Base-by-base conservation (phyloP, 2,113 vertebrate species). In the Mus spicilegus region DNA sequence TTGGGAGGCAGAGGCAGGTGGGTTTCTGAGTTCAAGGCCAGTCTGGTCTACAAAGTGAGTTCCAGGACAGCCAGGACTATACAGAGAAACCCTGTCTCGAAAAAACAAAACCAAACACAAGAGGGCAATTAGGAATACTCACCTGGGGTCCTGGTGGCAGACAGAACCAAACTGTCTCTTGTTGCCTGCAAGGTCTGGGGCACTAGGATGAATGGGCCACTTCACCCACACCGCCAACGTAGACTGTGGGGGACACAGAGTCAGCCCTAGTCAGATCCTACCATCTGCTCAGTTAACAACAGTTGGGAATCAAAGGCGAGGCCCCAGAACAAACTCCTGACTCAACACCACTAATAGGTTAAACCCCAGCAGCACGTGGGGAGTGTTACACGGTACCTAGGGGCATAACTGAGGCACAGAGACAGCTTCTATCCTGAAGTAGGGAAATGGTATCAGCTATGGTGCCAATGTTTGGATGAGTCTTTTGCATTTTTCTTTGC, bases 71-170 rank as follows among this genome's bases (percentile, higher is more conserved):
- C 49, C 49, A 49, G 49, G 49, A 7, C 49, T 49, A 49, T 49
- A 49, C 49, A 49, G 49, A 49, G 49, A 49, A 49, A 49, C 7
- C 49, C 49, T 49, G 49, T 49, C 49, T 49, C 7, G 49, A 49
- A 49, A 49, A 49, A 49, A 49, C 49, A 49, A 49, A 49, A 49
- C 49, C 49, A 49, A 49, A 49, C 5, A 49, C 9, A 6, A 67
- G 90, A 65, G 3, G 1, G 11, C 24, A 20, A 33, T 54, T 3
- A 1, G 14, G 6, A 58, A 63, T 39, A 70, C 98, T 97, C 95
- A 99, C 99, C 99, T 99, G 95, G 99, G 99, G 96, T 99, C 99
- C 98, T 99, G 99, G 97, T 99, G 99, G 97, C 99, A 99, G 92
- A 99, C 99, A 1, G 99, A 99, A 76, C 99, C 99, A 2, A 99